A percentile compares a stretch with the other conserved stretches of the same genome.
phyloP scores from a whole-genome alignment of 2,797 vertebrate genomes.

The Pagetopsis macropterus region DNA sequence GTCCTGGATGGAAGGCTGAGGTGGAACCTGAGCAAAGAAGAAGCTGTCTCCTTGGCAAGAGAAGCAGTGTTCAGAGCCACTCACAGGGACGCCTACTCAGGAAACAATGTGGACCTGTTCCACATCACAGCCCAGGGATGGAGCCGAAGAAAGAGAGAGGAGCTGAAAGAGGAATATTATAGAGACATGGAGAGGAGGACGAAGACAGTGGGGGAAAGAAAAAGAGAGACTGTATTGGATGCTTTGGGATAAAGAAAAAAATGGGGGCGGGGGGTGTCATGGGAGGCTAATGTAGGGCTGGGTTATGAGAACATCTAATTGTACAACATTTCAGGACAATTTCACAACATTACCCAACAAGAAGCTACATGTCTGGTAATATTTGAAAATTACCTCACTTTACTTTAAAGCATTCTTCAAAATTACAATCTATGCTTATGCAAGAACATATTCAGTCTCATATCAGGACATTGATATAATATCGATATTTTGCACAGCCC shows the following conservation, averaged over 20 bases:
- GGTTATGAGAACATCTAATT: no score
- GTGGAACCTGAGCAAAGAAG: constrained; percentile 79
- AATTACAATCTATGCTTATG: no score
- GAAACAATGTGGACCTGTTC: constrained; percentile 88
- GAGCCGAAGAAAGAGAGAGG: constrained; percentile 80
- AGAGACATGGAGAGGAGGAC: constrained; percentile 61
- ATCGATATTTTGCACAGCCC: no score
- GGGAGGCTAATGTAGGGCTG: no score
- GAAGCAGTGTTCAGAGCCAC: constrained; percentile 87
- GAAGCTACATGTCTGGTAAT: no score
- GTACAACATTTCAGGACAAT: no score
- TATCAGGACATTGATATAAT: no score
- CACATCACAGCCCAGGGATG: constrained; percentile 85
- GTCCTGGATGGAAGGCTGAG: constrained; percentile 82
- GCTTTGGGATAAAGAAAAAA: not conserved
- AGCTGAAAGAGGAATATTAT: constrained; percentile 83
- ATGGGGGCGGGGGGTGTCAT: not conserved
- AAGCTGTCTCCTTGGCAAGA: constrained; percentile 84
- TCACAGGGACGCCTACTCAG: constrained; percentile 89
- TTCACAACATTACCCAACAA: no score
- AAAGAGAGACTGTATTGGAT: constrained; percentile 14
- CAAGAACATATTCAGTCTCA: no score
- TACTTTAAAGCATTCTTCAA: no score
- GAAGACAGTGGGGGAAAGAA: constrained; percentile 36
- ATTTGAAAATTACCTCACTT: no score